Conservation (phyloP, 2,113 vertebrate species). For the Greenwoodochromis staneri region DNA sequence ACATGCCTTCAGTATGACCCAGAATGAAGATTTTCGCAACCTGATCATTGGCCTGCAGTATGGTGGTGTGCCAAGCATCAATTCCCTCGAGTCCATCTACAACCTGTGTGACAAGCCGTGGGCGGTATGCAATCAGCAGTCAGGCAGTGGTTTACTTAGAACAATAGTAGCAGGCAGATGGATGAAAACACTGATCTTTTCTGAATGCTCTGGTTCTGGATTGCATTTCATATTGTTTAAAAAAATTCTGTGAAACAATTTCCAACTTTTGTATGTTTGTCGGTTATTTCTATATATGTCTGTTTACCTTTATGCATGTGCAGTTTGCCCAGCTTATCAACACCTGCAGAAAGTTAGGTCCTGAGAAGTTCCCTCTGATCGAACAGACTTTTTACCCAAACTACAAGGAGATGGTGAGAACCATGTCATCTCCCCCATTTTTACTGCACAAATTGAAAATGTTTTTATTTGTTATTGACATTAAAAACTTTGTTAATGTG, state of each 20-base stretch:
- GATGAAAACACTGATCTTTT: not conserved
- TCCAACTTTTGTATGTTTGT: not conserved
- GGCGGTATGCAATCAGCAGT: constrained; percentile 75
- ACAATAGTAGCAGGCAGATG: not conserved
- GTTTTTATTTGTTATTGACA: not conserved
- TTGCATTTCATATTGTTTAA: not conserved
- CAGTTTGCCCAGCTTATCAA: constrained; percentile 94
- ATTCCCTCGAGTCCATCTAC: constrained; percentile 89
- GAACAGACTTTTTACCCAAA: constrained; percentile 95
- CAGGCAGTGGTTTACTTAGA: not conserved
- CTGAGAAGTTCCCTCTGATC: constrained; percentile 92
- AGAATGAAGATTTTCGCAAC: constrained; percentile 92
- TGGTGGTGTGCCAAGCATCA: constrained; percentile 82
- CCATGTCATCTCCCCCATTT: not conserved
- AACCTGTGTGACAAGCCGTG: constrained; percentile 97
- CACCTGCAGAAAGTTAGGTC: constrained; percentile 82
- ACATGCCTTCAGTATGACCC: constrained; percentile 91
- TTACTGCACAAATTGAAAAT: not conserved
- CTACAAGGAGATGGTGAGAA: constrained; percentile 93
- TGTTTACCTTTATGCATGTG: constrained; percentile 41
- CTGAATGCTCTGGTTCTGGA: not conserved
- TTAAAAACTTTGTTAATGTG: not conserved
- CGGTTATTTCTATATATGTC: not conserved
- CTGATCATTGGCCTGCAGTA: constrained; percentile 92
- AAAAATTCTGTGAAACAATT: not conserved